Evolutionary conservation across 2,888 invertebrate genomes (phyloP), one percentile per base, ranked within the genome.

Genomic region (Heterodera filipjevi): DNA sequence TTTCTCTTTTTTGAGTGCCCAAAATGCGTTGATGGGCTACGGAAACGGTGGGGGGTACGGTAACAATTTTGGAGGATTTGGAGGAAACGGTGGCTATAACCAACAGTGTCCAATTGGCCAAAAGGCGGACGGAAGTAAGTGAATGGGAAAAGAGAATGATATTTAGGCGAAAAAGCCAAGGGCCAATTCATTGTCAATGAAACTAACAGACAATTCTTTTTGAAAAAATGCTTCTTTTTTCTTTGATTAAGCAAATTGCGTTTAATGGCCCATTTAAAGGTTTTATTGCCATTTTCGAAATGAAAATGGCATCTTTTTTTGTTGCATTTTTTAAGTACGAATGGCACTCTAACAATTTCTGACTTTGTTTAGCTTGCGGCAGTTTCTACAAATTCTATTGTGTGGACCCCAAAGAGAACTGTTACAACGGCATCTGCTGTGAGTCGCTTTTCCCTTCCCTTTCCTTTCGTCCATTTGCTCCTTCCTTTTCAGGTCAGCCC

Each of bases 311-410:
- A n/a, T n/a, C n/a, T n/a, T n/a, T n/a, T n/a, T n/a, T n/a, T n/a
- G n/a, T n/a, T n/a, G n/a, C n/a, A n/a, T n/a, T n/a, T n/a, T n/a
- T n/a, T n/a, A n/a, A n/a, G n/a, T n/a, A n/a, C n/a, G n/a, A n/a
- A n/a, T n/a, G n/a, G n/a, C n/a, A n/a, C n/a, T n/a, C n/a, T n/a
- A n/a, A n/a, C n/a, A n/a, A n/a, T n/a, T n/a, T n/a, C n/a, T n/a
- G n/a, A n/a, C n/a, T n/a, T n/a, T 59, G 5, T 59, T 68, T 19
- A 68, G 68, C 68, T 68, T 68, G 68, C 22, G 35, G 22, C 33
- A 35, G 68, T 8, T 19, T 68, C n/a, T n/a, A n/a, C 68, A 68
- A 68, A 68, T 68, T 68, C 68, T 68, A 33, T 33, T 68, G 68
- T 14, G 16, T 33, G 32, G 68, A 68, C 33, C 68, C 68, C 33